phyloP scores from a whole-genome alignment of 2,888 invertebrate genomes.

The Amphiduros pacificus region DNA sequence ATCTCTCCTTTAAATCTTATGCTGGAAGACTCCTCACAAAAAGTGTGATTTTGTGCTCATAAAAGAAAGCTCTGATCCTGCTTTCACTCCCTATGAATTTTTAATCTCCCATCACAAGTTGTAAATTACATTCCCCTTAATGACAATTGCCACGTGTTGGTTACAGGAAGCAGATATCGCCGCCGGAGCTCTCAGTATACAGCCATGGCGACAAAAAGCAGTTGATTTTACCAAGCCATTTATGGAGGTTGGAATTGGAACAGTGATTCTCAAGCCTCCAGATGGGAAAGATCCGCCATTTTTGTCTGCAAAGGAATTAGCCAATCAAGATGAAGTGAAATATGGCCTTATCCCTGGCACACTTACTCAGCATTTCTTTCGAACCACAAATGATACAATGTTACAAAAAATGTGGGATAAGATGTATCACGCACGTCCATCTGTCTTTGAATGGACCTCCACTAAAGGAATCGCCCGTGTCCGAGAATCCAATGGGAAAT shows the following conservation, averaged over 20 bases:
- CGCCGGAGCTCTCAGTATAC: conserved; percentile 10
- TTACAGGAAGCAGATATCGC: conserved; percentile 18
- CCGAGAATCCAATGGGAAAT: conserved; percentile 5
- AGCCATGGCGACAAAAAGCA: conserved; percentile 1
- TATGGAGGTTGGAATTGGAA: conserved; percentile 12
- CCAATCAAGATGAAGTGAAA: conserved; percentile 10
- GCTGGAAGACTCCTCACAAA: too few species aligned
- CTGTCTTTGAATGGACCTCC: conserved; percentile 16
- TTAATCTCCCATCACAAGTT: too few species aligned
- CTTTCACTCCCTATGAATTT: too few species aligned
- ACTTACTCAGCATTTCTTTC: conserved; percentile 14
- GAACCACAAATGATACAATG: conserved; percentile 8
- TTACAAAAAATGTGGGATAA: conserved; percentile 5
- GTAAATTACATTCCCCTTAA: too few species aligned
- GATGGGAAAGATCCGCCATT: background rate
- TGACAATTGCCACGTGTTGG: too few species aligned
- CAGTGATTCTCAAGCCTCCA: background rate
- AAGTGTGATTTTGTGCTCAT: too few species aligned
- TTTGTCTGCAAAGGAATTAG: conserved; percentile 4
- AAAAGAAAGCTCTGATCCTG: too few species aligned
- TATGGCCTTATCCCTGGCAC: conserved; percentile 15
- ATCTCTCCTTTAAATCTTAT: too few species aligned
- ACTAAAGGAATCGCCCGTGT: conserved; percentile 7
- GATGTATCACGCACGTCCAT: conserved; percentile 1
- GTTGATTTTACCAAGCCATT: conserved; percentile 13